Percentiles rank a stretch among this genome's conserved stretches.
Conservation (phyloP, 2,113 vertebrate genomes). For the Tympanuchus pallidicinctus region DNA sequence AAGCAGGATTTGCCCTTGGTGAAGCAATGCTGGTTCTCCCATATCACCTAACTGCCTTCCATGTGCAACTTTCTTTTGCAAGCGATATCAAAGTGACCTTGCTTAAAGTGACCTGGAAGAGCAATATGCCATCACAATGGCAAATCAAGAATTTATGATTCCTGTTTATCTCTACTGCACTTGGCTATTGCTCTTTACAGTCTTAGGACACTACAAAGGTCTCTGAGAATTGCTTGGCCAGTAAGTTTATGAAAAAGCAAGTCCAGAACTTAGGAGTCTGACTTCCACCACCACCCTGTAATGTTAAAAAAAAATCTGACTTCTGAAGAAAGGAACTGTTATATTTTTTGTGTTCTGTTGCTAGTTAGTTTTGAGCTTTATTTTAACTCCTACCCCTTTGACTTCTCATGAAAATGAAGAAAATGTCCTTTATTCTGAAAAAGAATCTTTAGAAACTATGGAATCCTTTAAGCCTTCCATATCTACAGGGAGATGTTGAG, state of each 20-base stretch:
- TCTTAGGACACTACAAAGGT: neutral
- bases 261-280: neutral
- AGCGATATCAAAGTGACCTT: neutral
- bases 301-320: neutral
- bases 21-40: too few relatives aligned
- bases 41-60: too few relatives aligned
- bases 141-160: conserved; percentile 16
- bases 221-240: neutral
- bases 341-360: neutral
- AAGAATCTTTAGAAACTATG: neutral
- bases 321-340: neutral
- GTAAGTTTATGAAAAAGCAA: neutral
- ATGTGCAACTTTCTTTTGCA: neutral
- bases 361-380: neutral
- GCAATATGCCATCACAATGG: neutral
- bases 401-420: neutral
- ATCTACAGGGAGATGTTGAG: neutral
- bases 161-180: neutral
- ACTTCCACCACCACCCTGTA: fast-evolving
- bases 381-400: neutral
- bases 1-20: too few relatives aligned
- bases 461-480: neutral
- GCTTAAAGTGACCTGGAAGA: conserved; percentile 11
- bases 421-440: fast-evolving
- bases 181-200: neutral